A percentile compares a stretch with the other conserved stretches of the same genome.
These are phyloP conservation scores for Anolis sagrei DNA, from an alignment of 2,113 vertebrate species.

Conservation along the genomic window DNA sequence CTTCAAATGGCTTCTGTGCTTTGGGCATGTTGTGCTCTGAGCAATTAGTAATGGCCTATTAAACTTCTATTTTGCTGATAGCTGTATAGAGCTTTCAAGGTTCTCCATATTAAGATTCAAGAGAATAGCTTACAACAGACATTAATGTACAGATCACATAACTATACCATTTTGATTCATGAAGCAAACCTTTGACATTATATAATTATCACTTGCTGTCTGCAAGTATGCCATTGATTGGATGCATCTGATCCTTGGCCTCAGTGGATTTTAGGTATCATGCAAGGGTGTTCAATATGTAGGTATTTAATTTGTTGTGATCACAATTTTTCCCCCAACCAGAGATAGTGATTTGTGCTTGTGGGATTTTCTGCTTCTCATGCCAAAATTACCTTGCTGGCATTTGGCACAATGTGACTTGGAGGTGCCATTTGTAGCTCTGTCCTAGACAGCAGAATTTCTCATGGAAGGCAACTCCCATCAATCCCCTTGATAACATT, in stretches of 20 bases:
- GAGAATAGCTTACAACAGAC: background rate
- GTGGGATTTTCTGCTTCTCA: too few species aligned
- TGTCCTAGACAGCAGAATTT: too few species aligned
- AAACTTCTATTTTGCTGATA: background rate
- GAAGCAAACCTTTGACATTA: background rate
- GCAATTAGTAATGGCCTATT: constrained; percentile 30
- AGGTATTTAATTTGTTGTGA: too few species aligned
- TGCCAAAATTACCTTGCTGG: background rate
- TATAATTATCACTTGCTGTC: background rate
- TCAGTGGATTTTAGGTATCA: background rate
- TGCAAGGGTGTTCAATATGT: too few species aligned
- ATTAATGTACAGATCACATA: constrained; percentile 7
- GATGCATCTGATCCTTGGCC: background rate
- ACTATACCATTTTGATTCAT: background rate
- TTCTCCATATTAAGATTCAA: constrained; percentile 20
- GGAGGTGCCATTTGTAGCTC: too few species aligned
- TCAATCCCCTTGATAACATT: background rate
- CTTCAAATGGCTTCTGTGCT: background rate
- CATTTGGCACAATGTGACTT: background rate
- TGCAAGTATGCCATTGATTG: background rate
- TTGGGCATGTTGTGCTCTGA: constrained; percentile 15
- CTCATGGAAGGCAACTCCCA: background rate
- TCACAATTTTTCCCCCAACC: too few species aligned
- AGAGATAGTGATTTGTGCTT: too few species aligned
- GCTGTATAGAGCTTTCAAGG: constrained; percentile 16